Conservation (phyloP, 2,888 invertebrate species). For the Horisme vitalbata region DNA sequence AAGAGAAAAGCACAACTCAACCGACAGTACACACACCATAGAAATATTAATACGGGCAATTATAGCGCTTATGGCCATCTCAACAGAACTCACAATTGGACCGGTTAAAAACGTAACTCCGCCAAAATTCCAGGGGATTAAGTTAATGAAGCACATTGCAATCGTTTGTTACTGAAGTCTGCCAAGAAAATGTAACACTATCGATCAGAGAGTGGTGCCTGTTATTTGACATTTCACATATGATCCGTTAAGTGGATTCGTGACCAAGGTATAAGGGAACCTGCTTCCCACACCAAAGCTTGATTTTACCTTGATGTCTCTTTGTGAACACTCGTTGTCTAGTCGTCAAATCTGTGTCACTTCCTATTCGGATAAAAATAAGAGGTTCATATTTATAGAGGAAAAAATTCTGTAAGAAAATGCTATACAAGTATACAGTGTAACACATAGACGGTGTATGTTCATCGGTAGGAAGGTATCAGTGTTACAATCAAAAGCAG, state of each 20-base stretch:
- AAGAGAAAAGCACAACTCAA: constrained; percentile 78
- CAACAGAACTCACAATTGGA: constrained; percentile 31
- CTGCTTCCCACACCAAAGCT: constrained; percentile 11
- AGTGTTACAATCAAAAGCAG: constrained; percentile 17
- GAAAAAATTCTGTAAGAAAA: constrained; percentile 30
- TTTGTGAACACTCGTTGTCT: constrained; percentile 60
- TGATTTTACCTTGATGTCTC: constrained; percentile 68
- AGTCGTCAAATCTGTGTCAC: constrained; percentile 48
- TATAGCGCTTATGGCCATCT: constrained; percentile 33
- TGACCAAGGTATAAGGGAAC: constrained; percentile 19
- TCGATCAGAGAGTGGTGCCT: constrained; percentile 30
- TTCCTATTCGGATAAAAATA: constrained; percentile 62
- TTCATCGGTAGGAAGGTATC: constrained; percentile 35
- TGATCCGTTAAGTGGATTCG: constrained; percentile 21
- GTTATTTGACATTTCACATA: constrained; percentile 32
- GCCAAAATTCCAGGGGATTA: constrained; percentile 22
- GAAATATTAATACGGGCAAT: constrained; percentile 39
- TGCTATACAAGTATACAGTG: constrained; percentile 76
- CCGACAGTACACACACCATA: constrained; percentile 64
- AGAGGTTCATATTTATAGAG: constrained; percentile 22
- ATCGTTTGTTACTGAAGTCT: constrained; percentile 16
- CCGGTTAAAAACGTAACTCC: constrained; percentile 31
- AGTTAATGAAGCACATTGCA: constrained; percentile 35
- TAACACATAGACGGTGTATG: constrained; percentile 46
- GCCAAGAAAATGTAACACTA: constrained; percentile 16